A percentile compares a stretch with the other conserved stretches of the same genome.
Evolutionary conservation across 2,113 vertebrate species (phyloP).

Genomic region (Acrocephalus arundinaceus): DNA sequence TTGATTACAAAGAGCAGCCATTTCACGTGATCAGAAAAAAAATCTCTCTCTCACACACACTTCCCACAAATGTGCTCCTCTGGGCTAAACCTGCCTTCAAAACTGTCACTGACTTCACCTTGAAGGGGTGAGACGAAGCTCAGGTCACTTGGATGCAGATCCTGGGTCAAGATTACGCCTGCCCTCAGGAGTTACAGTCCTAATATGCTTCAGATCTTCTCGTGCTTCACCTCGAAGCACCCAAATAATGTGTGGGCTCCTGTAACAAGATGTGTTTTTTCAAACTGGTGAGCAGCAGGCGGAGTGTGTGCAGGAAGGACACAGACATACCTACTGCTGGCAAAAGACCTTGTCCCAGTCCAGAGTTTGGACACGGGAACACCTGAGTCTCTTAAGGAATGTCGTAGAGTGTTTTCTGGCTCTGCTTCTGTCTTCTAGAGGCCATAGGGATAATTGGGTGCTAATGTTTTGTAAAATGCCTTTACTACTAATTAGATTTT

Average conservation of each 20-base stretch:
- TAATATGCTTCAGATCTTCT: background rate
- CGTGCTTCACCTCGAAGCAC: background rate
- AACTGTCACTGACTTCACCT: background rate
- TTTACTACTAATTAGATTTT: background rate
- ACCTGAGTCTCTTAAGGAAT: background rate
- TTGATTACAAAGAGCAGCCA: background rate
- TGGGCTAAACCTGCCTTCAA: conserved; percentile 16
- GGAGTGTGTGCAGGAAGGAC: background rate
- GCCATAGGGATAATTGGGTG: background rate
- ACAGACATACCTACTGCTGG: fast-evolving
- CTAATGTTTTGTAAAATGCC: background rate
- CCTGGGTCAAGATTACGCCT: background rate
- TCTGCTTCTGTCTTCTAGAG: background rate
- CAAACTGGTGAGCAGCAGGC: background rate
- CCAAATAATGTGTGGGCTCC: background rate
- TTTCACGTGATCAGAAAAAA: background rate
- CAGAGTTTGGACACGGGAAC: background rate
- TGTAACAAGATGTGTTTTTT: background rate
- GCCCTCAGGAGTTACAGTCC: background rate
- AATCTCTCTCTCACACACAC: background rate
- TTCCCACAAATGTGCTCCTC: background rate
- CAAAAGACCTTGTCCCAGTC: background rate
- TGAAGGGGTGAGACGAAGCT: background rate
- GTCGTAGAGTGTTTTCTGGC: background rate
- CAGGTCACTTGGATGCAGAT: background rate